phyloP scores from a whole-genome alignment of 1,140 invertebrate species.

The Macrosteles quadrilineatus region DNA sequence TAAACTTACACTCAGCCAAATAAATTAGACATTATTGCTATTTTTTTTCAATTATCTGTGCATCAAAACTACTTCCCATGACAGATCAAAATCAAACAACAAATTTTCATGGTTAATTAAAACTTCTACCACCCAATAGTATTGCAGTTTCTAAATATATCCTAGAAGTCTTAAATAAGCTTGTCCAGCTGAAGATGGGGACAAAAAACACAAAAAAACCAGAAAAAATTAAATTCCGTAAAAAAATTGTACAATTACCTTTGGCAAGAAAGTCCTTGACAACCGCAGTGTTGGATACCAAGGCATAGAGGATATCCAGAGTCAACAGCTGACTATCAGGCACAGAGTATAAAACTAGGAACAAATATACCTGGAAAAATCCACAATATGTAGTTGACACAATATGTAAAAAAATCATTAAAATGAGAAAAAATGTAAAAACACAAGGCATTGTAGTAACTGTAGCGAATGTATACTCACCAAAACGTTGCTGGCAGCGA shows the following conservation, averaged over 20 bases:
- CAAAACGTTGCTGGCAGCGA: slow-evolving; percentile 84
- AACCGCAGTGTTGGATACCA: slow-evolving; percentile 89
- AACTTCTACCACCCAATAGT: too few species aligned
- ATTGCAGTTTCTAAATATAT: neutral
- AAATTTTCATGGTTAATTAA: too few species aligned
- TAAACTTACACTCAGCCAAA: too few species aligned
- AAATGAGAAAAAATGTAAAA: too few species aligned
- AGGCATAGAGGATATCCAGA: slow-evolving; percentile 79
- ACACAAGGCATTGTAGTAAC: too few species aligned
- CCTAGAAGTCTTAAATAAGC: neutral
- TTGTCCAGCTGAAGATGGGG: neutral
- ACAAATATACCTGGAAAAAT: slow-evolving; percentile 55
- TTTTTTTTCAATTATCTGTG: too few species aligned
- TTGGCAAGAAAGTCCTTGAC: slow-evolving; percentile 93
- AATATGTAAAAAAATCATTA: too few species aligned
- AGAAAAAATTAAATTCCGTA: neutral
- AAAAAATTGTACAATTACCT: slow-evolving; percentile 53
- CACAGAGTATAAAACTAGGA: slow-evolving; percentile 74
- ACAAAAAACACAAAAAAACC: neutral
- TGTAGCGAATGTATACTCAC: too few species aligned
- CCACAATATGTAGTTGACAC: neutral
- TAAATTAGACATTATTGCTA: too few species aligned
- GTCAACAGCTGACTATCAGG: slow-evolving; percentile 62
- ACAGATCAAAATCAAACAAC: too few species aligned
- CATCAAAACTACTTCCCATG: too few species aligned